These are phyloP conservation scores for Lycophotia porphyrea DNA, from an alignment of 2,888 invertebrate species.

Conservation along the genomic window DNA sequence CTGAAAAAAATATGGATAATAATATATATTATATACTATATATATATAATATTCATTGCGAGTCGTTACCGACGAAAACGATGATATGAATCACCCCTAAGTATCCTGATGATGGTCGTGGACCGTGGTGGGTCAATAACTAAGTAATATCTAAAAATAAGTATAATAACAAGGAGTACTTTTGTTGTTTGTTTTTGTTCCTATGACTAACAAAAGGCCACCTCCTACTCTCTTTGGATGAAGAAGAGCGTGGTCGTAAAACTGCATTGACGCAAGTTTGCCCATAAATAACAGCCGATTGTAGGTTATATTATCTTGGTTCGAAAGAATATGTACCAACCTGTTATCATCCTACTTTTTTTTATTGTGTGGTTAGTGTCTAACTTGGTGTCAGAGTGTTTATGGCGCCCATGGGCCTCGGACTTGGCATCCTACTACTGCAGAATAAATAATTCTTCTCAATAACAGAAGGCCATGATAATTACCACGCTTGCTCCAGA, in stretches of 20 bases:
- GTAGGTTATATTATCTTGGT: not conserved
- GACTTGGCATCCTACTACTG: not conserved
- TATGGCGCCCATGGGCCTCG: too few species aligned
- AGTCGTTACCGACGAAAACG: slow-evolving; percentile 15
- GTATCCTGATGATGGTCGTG: slow-evolving; percentile 26
- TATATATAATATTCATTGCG: slow-evolving; percentile 38
- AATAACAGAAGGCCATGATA: not conserved
- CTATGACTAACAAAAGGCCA: slow-evolving; percentile 36
- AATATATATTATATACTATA: too few species aligned
- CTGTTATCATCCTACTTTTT: not conserved
- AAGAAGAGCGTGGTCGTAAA: slow-evolving; percentile 27
- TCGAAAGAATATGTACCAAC: not conserved
- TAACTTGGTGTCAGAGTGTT: too few species aligned
- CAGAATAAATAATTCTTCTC: not conserved
- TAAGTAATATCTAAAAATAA: slow-evolving; percentile 53
- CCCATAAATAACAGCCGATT: not conserved
- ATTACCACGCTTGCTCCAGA: not conserved
- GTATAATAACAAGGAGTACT: slow-evolving; percentile 29
- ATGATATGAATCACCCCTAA: slow-evolving; percentile 43
- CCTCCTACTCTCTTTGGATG: slow-evolving; percentile 20
- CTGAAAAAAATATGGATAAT: slow-evolving; percentile 17
- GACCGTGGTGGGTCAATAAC: slow-evolving; percentile 36
- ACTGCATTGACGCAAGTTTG: slow-evolving; percentile 27
- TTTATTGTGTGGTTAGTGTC: not conserved
- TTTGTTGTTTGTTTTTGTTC: not conserved